A percentile compares a stretch with the other conserved stretches of the same genome.
phyloP scores from a whole-genome alignment of 2,797 vertebrate genomes.

The Acipenser ruthenus region DNA sequence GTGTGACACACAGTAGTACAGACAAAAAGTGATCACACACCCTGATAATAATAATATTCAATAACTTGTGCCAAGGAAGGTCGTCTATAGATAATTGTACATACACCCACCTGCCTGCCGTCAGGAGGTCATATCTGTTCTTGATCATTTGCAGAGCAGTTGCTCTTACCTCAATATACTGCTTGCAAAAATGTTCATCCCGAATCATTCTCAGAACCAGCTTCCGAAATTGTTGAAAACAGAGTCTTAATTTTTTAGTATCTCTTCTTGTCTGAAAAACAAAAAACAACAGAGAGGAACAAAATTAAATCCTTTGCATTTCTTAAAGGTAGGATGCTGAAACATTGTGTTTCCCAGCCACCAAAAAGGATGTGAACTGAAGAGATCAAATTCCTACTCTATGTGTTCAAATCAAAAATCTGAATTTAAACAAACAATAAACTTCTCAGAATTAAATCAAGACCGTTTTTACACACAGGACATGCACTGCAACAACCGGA shows the following conservation, averaged over 20 bases:
- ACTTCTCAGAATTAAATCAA: too few species aligned
- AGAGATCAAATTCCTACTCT: too few species aligned
- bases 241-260: neutral
- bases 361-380: too few species aligned
- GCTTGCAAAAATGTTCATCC: neutral
- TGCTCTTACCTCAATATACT: constrained; percentile 5
- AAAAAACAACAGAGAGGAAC: neutral
- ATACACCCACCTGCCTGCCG: neutral
- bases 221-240: neutral
- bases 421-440: too few species aligned
- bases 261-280: constrained; percentile 3
- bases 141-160: neutral
- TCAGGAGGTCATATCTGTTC: neutral
- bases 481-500: too few species aligned
- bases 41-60: too few species aligned
- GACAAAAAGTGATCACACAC: constrained; percentile 12
- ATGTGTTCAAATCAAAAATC: too few species aligned
- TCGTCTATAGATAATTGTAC: too few species aligned
- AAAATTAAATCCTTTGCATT: neutral
- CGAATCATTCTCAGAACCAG: constrained; percentile 5
- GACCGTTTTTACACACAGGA: too few species aligned
- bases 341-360: too few species aligned
- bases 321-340: too few species aligned
- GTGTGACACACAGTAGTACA: constrained; percentile 19
- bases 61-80: too few species aligned